These are phyloP conservation scores for Leucosticte australis DNA, from an alignment of 2,113 vertebrate species.

Conservation along the genomic window DNA sequence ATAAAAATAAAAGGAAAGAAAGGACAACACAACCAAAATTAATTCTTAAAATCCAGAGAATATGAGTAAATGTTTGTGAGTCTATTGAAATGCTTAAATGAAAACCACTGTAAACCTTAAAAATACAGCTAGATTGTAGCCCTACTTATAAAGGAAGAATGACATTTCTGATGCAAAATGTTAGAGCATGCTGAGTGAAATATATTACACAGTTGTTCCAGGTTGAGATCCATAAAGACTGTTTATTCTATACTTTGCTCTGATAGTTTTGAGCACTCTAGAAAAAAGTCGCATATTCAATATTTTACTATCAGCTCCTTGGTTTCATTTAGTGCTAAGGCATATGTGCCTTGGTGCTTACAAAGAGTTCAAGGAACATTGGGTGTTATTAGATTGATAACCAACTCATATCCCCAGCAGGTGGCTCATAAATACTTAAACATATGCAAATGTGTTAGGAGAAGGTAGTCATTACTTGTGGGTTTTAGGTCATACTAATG, in stretches of 20 bases:
- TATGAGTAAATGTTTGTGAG: background rate
- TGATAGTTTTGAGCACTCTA: conserved; percentile 1
- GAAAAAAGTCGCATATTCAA: background rate
- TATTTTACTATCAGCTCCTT: conserved; percentile 60
- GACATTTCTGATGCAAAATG: conserved; percentile 42
- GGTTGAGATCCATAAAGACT: background rate
- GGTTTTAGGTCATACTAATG: conserved; percentile 80
- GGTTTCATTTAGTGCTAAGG: conserved; percentile 74
- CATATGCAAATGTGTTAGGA: conserved; percentile 72
- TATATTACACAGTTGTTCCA: background rate
- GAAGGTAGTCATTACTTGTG: conserved; percentile 73
- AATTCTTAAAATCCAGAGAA: background rate
- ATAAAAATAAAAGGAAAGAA: conserved; percentile 33
- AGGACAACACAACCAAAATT: conserved; percentile 1
- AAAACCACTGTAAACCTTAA: conserved; percentile 11
- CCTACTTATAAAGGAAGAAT: background rate
- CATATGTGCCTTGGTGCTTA: conserved; percentile 72
- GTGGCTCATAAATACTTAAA: conserved; percentile 84
- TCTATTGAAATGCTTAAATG: conserved; percentile 4
- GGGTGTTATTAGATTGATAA: conserved; percentile 84
- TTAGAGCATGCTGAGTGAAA: conserved; percentile 9
- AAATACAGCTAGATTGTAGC: background rate
- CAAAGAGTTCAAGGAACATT: conserved; percentile 72
- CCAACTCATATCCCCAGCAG: conserved; percentile 82
- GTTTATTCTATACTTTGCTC: conserved; percentile 38